These are phyloP conservation scores for Dexiosoma caninum DNA, from an alignment of 2,888 invertebrate genomes.

Conservation along the genomic window DNA sequence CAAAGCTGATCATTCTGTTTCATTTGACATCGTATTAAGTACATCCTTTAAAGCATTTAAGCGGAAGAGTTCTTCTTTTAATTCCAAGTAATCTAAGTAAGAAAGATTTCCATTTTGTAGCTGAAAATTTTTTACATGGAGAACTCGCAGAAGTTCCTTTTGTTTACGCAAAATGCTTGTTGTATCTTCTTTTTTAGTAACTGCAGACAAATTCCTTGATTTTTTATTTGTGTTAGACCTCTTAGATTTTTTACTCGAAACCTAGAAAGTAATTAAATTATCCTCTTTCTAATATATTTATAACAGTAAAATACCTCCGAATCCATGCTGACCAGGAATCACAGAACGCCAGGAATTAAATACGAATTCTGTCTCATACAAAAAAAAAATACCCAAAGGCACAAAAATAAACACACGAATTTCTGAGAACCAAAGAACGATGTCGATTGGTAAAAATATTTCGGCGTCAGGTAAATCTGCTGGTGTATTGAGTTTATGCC, in stretches of 20 bases:
- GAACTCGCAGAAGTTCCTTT: slow-evolving; percentile 69
- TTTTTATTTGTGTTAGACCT: slow-evolving; percentile 45
- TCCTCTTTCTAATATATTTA: background rate
- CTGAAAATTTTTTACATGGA: slow-evolving; percentile 69
- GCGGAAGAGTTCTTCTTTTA: slow-evolving; percentile 69
- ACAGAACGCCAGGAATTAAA: too few species aligned
- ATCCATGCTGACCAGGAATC: slow-evolving; percentile 31
- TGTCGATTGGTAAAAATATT: background rate
- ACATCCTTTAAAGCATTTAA: slow-evolving; percentile 68
- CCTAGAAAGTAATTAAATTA: slow-evolving; percentile 17
- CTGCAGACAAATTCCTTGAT: slow-evolving; percentile 21
- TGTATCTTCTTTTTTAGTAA: slow-evolving; percentile 37
- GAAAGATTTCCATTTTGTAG: slow-evolving; percentile 68
- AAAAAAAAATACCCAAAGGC: background rate
- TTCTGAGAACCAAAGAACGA: background rate
- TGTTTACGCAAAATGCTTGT: slow-evolving; percentile 66
- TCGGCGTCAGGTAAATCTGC: background rate
- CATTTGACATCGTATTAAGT: slow-evolving; percentile 50
- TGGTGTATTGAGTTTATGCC: too few species aligned
- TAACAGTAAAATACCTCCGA: slow-evolving; percentile 51
- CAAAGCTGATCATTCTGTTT: background rate
- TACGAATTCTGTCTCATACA: background rate
- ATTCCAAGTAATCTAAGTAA: slow-evolving; percentile 71
- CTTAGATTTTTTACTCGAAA: slow-evolving; percentile 51
- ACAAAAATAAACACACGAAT: background rate